phyloP scores from a whole-genome alignment of 2,888 invertebrate species.

The Drosophila gaucha region DNA sequence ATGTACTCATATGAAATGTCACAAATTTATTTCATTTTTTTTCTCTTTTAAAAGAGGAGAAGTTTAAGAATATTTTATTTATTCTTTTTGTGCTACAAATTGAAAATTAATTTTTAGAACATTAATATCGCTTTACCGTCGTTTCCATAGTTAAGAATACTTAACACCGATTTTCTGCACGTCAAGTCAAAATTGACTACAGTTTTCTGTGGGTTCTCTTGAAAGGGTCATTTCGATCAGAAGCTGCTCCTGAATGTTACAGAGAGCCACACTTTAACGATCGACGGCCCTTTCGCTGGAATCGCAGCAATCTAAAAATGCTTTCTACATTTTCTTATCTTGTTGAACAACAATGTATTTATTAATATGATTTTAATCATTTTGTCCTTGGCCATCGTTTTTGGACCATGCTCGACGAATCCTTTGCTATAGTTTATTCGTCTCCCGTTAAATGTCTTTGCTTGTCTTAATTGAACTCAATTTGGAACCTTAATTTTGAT shows the following conservation, averaged over 20 bases:
- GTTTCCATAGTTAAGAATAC: neutral
- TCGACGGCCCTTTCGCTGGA: slow-evolving; percentile 19
- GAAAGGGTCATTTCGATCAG: neutral
- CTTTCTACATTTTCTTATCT: slow-evolving; percentile 13
- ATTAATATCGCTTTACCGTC: neutral
- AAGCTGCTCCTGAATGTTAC: too few relatives aligned
- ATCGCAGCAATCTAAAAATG: slow-evolving; percentile 1
- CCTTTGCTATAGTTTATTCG: slow-evolving; percentile 25
- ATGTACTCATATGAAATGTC: too few relatives aligned
- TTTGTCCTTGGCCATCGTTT: slow-evolving; percentile 51
- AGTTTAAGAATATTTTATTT: too few relatives aligned
- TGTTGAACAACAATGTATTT: slow-evolving; percentile 7
- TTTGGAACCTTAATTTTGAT: slow-evolving; percentile 68
- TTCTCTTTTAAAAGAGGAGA: too few relatives aligned
- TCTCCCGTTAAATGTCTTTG: slow-evolving; percentile 33
- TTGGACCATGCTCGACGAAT: slow-evolving; percentile 24
- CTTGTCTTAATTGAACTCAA: slow-evolving; percentile 45
- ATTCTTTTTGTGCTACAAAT: too few relatives aligned
- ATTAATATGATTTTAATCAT: slow-evolving; percentile 72
- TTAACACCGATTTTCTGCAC: neutral
- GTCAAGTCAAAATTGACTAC: too few relatives aligned
- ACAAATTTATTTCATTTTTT: too few relatives aligned
- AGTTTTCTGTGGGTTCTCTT: neutral
- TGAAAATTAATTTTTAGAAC: neutral
- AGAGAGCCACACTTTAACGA: slow-evolving; percentile 12